Evolutionary conservation across 2,888 invertebrate genomes (phyloP), one percentile per base, ranked within the genome.

Genomic region (Nematopogon swammerdamellus): DNA sequence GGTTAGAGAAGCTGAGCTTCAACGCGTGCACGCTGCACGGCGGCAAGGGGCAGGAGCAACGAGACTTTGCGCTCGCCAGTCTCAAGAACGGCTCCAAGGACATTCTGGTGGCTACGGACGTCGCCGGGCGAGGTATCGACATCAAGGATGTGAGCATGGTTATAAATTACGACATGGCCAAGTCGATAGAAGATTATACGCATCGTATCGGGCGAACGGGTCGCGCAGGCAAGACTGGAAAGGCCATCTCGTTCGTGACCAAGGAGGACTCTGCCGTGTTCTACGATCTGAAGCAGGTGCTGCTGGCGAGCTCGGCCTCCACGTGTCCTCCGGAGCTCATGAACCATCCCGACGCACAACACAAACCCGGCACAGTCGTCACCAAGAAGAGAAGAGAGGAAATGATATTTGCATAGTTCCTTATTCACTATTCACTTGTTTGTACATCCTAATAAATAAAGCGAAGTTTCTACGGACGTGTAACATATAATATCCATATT

Each of bases 91-190:
- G 98, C 4, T 85, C 91, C 1, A 98, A 98, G 70, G 97, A 99
- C 66, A 99, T 99, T 63, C 79, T 99, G 59, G 99, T 99, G 43
- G 99, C 99, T 1, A 99, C 99, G 0, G 98, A 99, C 72, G 99
- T 99, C 1, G 99, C 99, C 57, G 99, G 99, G 58, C 91, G 99
- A 85, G 99, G 99, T 93, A 99, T 99, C 58, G 99, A 99, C 67
- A 98, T 99, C 67, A 98, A 99, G 68, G 98, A 99, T 70, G 99
- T 99, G 2, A 96, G 97, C 6, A 84, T 99, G 75, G 99, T 99
- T 54, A 95, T 99, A 60, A 99, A 99, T 72, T 99, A 99, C 63
- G 99, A 99, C 67, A 99, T 99, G 99, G 97, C 99, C 0, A 99
- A 99, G 72, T 88, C 91, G 17, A 98, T 99, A 62, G 99, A 99